These are phyloP conservation scores for Dolichomitus sp. DNA, from an alignment of 2,888 invertebrate genomes.

Conservation along the genomic window DNA sequence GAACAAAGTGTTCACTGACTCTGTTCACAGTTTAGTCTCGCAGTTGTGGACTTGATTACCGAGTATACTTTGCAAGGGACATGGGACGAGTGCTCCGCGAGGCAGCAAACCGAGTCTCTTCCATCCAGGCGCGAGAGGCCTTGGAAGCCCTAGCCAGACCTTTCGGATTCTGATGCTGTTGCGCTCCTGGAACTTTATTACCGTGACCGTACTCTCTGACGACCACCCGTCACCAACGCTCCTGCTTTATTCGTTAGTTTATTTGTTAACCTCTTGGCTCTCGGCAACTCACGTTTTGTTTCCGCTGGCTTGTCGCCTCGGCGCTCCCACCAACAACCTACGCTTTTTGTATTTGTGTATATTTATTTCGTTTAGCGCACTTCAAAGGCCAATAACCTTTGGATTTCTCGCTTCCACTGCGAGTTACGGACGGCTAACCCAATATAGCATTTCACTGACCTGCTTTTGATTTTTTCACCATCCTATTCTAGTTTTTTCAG, in stretches of 20 bases:
- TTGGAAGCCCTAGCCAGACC: slow-evolving; percentile 50
- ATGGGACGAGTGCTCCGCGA: neutral
- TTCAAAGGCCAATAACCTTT: slow-evolving; percentile 7
- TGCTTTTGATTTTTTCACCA: slow-evolving; percentile 29
- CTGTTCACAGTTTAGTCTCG: slow-evolving; percentile 73
- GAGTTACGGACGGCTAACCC: slow-evolving; percentile 19
- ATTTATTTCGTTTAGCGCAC: slow-evolving; percentile 12
- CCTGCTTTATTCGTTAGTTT: slow-evolving; percentile 46
- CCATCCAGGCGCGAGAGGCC: slow-evolving; percentile 38
- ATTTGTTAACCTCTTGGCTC: slow-evolving; percentile 49
- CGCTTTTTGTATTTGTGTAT: slow-evolving; percentile 25
- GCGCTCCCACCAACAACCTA: neutral
- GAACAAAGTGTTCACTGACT: slow-evolving; percentile 83
- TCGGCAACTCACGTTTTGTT: slow-evolving; percentile 26
- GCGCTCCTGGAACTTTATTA: slow-evolving; percentile 56
- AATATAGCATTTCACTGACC: slow-evolving; percentile 1
- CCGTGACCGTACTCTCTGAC: slow-evolving; percentile 25
- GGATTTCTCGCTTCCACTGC: slow-evolving; percentile 3
- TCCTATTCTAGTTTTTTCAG: neutral
- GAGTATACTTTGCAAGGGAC: slow-evolving; percentile 41
- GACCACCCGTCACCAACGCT: slow-evolving; percentile 33
- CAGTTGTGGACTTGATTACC: slow-evolving; percentile 59
- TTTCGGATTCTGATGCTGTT: slow-evolving; percentile 41
- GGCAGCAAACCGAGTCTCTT: slow-evolving; percentile 35
- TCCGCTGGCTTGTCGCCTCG: slow-evolving; percentile 17